Evolutionary conservation across 2,888 invertebrate genomes (phyloP).

Genomic region (Hydraecia micacea): DNA sequence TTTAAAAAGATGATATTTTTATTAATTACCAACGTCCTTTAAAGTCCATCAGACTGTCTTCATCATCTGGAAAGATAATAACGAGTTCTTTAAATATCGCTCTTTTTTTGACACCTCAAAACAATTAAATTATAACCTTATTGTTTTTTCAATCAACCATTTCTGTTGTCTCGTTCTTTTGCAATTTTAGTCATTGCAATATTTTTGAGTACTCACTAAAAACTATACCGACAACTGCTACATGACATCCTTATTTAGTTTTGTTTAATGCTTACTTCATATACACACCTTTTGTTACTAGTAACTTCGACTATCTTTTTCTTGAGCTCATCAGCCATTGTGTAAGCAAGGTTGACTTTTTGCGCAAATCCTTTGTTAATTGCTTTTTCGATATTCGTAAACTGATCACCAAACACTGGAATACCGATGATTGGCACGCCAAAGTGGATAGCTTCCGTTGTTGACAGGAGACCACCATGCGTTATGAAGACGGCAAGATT

Average conservation of each 20-base stretch:
- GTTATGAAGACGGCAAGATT: constrained; percentile 74
- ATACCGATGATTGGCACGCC: constrained; percentile 74
- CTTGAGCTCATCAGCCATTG: constrained; percentile 66
- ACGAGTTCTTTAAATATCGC: background rate
- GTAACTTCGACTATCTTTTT: constrained; percentile 67
- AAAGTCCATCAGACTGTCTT: background rate
- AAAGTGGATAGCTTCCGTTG: constrained; percentile 73
- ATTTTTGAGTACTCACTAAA: background rate
- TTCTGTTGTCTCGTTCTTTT: background rate
- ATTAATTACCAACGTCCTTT: background rate
- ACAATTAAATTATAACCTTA: background rate
- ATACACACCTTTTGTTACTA: constrained; percentile 66
- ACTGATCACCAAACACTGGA: constrained; percentile 76
- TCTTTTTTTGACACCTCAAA: background rate
- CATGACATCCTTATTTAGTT: background rate
- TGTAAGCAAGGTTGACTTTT: constrained; percentile 67
- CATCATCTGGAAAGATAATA: background rate
- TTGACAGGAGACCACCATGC: constrained; percentile 77
- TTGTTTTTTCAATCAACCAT: background rate
- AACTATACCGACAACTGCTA: background rate
- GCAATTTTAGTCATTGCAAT: background rate
- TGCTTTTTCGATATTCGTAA: constrained; percentile 69
- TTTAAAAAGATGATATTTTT: background rate
- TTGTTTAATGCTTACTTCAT: background rate
- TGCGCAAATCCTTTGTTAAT: constrained; percentile 71